Evolutionary conservation across 2,888 invertebrate genomes (phyloP).

Genomic region (Papilio demoleus): DNA sequence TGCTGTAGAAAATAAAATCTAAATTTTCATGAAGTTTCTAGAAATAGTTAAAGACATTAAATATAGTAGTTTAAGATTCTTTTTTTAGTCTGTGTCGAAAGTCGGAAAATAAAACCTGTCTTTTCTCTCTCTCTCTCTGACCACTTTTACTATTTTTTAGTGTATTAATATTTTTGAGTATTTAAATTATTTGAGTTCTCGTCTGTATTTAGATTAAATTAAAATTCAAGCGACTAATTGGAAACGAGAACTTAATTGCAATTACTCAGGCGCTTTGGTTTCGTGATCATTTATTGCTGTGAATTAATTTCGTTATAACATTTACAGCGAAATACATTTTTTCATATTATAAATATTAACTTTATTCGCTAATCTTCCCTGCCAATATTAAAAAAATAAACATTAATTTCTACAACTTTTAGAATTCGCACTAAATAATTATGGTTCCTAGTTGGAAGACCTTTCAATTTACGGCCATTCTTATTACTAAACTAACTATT

Average conservation of each 20-base stretch:
- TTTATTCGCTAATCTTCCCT: no score
- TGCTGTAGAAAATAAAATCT: no score
- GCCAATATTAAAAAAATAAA: no score
- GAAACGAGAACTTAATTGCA: not conserved
- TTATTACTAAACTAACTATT: not conserved
- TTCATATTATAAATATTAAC: not conserved
- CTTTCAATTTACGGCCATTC: not conserved
- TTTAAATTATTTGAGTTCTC: not conserved
- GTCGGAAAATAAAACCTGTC: no score
- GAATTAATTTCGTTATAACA: not conserved
- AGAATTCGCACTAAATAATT: no score
- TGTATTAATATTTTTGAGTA: not conserved
- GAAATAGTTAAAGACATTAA: no score
- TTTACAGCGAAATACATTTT: not conserved
- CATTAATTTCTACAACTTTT: no score
- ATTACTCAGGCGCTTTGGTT: not conserved
- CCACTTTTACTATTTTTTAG: no score
- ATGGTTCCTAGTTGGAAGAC: not conserved
- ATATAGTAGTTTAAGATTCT: no score
- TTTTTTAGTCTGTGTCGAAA: no score
- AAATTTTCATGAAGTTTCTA: no score
- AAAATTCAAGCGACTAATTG: not conserved
- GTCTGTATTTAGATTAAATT: not conserved
- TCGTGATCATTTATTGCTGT: not conserved
- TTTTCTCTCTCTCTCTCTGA: no score